Evolutionary conservation across 1,140 invertebrate species (phyloP).

Genomic region (Ridgeia piscesae): DNA sequence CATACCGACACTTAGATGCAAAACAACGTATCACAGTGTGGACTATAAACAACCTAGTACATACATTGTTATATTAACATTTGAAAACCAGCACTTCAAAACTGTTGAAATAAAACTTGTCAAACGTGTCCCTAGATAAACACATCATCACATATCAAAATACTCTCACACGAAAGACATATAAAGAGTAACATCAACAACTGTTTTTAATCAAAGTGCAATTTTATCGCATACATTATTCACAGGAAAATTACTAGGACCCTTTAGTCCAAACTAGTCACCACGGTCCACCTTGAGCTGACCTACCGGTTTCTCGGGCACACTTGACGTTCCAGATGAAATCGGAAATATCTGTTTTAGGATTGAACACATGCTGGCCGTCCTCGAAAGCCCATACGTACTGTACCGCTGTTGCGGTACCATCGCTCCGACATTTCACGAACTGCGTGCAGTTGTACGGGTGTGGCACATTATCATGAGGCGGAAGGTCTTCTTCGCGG

Average conservation of each 20-base stretch:
- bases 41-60: neutral
- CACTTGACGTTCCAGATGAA: neutral
- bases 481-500: neutral
- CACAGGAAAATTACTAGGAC: neutral
- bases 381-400: neutral
- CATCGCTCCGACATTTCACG: neutral
- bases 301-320: neutral
- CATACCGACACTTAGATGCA: neutral
- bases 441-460: neutral
- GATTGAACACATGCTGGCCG: neutral
- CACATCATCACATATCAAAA: too few species aligned
- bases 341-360: neutral
- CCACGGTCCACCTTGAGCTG: neutral
- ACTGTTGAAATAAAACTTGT: too few species aligned
- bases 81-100: neutral
- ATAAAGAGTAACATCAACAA: neutral
- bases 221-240: neutral
- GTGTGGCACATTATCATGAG: neutral
- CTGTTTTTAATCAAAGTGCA: neutral
- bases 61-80: neutral
- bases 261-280: neutral
- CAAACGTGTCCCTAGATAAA: too few species aligned
- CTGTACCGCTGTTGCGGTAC: neutral
- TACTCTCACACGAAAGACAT: neutral
- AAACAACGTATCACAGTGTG: neutral